Evolutionary conservation across 2,888 invertebrate species (phyloP).

Genomic region (Yponomeuta evonymella): DNA sequence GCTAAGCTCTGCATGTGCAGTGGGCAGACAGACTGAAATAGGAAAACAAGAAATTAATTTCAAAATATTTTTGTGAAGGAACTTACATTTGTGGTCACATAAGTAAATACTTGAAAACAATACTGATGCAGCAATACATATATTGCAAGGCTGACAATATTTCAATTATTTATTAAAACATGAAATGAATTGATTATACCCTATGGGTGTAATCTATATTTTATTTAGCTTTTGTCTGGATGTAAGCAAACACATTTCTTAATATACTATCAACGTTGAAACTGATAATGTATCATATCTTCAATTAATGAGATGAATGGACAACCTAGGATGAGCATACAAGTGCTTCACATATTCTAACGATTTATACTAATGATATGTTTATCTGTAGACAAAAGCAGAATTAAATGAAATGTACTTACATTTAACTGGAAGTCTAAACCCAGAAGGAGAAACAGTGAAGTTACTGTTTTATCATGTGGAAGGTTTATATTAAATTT

Average conservation of each 20-base stretch:
- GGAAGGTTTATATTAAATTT: slow-evolving; percentile 73
- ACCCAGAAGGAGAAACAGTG: slow-evolving; percentile 74
- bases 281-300: too few species aligned
- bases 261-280: too few species aligned
- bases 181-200: background rate
- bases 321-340: too few species aligned
- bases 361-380: too few species aligned
- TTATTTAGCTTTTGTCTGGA: too few species aligned
- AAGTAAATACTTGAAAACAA: too few species aligned
- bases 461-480: slow-evolving; percentile 66
- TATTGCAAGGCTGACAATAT: too few species aligned
- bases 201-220: background rate
- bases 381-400: too few species aligned
- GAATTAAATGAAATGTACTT: slow-evolving; percentile 28
- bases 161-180: background rate
- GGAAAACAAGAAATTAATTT: slow-evolving; percentile 17
- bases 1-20: slow-evolving; percentile 74
- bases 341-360: too few species aligned
- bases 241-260: too few species aligned
- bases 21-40: slow-evolving; percentile 67
- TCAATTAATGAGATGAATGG: too few species aligned
- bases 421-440: slow-evolving; percentile 80
- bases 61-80: background rate
- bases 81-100: background rate
- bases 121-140: too few species aligned